Conservation (phyloP, 1,140 invertebrate species). For the Thaumatotibia leucotreta region DNA sequence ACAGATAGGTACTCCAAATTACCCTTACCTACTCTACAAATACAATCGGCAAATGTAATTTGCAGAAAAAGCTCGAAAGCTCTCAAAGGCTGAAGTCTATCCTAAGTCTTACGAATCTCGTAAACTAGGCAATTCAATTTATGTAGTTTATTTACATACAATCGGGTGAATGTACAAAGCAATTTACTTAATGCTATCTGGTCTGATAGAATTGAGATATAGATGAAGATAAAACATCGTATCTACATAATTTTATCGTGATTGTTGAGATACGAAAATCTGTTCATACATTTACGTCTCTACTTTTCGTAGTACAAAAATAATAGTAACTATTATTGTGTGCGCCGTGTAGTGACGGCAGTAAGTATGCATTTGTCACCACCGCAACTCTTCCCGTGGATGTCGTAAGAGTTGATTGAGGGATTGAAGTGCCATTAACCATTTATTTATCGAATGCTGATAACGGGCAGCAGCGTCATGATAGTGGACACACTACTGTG, state of each 20-base stretch:
- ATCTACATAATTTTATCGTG: neutral
- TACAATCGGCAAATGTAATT: neutral
- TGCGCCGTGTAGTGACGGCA: too few species aligned
- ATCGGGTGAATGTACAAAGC: neutral
- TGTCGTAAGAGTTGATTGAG: too few species aligned
- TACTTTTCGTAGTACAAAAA: too few species aligned
- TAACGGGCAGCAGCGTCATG: too few species aligned
- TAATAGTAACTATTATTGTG: too few species aligned
- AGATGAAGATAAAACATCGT: neutral
- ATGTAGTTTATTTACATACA: constrained; percentile 3
- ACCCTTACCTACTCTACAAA: neutral
- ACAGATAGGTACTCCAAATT: neutral
- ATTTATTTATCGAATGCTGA: too few species aligned
- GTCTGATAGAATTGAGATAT: neutral
- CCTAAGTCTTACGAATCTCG: neutral
- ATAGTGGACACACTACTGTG: too few species aligned
- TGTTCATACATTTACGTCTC: neutral
- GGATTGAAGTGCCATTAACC: too few species aligned
- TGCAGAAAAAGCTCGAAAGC: neutral
- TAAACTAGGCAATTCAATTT: constrained; percentile 1
- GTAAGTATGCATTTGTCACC: too few species aligned
- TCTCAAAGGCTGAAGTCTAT: neutral
- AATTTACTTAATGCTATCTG: neutral
- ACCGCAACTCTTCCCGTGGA: too few species aligned
- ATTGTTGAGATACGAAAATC: neutral